These are phyloP conservation scores for Tragelaphus imberbis DNA, from an alignment of 2,113 vertebrate species.

Conservation along the genomic window DNA sequence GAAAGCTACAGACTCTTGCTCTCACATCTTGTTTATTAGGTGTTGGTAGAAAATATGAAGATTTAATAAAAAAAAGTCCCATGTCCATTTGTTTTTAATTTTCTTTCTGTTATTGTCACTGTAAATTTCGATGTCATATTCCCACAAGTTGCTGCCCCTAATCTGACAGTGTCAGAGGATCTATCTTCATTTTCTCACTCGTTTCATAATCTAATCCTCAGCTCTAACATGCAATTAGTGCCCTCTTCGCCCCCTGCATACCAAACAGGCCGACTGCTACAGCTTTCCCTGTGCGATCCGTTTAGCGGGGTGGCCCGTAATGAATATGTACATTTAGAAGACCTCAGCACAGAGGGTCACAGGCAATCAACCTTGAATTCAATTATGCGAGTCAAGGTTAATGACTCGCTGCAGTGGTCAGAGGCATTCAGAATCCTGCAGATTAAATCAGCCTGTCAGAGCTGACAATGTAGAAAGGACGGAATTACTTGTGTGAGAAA, in stretches of 20 bases:
- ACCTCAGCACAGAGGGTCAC: slow-evolving; percentile 93
- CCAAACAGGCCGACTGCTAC: slow-evolving; percentile 92
- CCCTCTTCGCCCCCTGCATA: slow-evolving; percentile 90
- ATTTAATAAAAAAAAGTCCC: slow-evolving; percentile 40
- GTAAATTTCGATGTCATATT: slow-evolving; percentile 88
- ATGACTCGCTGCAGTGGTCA: slow-evolving; percentile 98
- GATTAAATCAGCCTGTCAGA: slow-evolving; percentile 95
- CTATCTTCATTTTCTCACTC: slow-evolving; percentile 99
- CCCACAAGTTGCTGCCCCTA: slow-evolving; percentile 87
- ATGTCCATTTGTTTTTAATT: slow-evolving; percentile 64
- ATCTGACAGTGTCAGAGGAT: slow-evolving; percentile 98
- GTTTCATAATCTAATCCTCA: slow-evolving; percentile 99
- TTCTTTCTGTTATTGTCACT: slow-evolving; percentile 79
- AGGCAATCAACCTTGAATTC: slow-evolving; percentile 99
- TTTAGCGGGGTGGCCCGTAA: slow-evolving; percentile 92
- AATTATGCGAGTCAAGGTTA: slow-evolving; percentile 99
- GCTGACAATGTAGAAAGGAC: slow-evolving; percentile 87
- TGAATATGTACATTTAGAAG: slow-evolving; percentile 99
- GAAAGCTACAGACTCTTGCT: background rate
- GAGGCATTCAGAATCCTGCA: slow-evolving; percentile 90
- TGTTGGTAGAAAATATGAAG: slow-evolving; percentile 52
- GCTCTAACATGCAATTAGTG: slow-evolving; percentile 99
- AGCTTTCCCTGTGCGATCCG: slow-evolving; percentile 97
- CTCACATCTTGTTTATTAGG: slow-evolving; percentile 19
- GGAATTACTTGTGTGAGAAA: slow-evolving; percentile 79